Evolutionary conservation across 2,113 vertebrate species (phyloP), one percentile per base, ranked within the genome.

Genomic region (Rousettus leschenaultii): DNA sequence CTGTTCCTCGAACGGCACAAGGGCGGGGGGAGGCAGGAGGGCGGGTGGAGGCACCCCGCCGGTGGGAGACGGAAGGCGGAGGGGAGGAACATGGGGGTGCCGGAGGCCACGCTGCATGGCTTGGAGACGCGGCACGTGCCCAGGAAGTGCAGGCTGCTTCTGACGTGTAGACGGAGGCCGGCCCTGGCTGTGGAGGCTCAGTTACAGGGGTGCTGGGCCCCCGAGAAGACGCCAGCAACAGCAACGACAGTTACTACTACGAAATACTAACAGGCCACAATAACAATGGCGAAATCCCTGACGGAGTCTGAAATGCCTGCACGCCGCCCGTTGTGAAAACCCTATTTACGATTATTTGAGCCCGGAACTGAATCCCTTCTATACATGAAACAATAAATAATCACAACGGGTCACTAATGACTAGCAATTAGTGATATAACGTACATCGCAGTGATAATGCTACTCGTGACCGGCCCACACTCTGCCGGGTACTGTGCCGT

Each of bases 21-120:
- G 2, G 55, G 13, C n/a, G n/a, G 2, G 30, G 0, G 13, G n/a
- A n/a, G 19, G 24, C 0, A 8, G n/a, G n/a, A n/a, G n/a, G n/a
- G n/a, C n/a, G n/a, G 2, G 30, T 0, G 13, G n/a, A n/a, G 19
- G 24, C 0, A 8, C 26, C 65, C 19, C 0, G 0, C 7, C 4
- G 63, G 63, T 38, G 3, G 45, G 22, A 15, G 11, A 7, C 16
- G 16, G 28, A 48, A 33, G 28, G 51, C 30, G 5, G 6, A 38
- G 21, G 21, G 13, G 1, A 21, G 26, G 11, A 22, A 68, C 35
- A 24, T 7, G 30, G 13, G 15, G 51, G 48, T 11, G 21, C 4
- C 45, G 0, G 3, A 55, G 43, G 61, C 21, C 30, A 13, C 0
- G 1, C 3, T 0, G 4, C 30, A 38, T 35, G 4, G 26, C 33